Base-by-base conservation (phyloP, 1,140 invertebrate genomes). In the Neodiprion fabricii region DNA sequence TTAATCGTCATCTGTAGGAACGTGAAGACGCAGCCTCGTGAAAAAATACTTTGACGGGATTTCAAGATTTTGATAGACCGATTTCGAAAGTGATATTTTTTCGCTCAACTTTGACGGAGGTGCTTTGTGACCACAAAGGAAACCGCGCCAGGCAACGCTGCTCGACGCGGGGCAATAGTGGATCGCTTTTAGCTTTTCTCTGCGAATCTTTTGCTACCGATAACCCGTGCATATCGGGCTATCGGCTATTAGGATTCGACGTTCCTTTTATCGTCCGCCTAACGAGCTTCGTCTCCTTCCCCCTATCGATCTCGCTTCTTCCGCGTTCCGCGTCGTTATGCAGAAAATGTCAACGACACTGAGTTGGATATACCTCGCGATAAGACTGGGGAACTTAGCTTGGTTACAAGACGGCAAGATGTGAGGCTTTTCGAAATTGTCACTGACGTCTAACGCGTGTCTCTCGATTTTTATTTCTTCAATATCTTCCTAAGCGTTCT, bases 221-320 rank as follows among this genome's bases (percentile, higher is more conserved):
- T 4, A 61, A 61, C 53, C 53, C 53, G 53, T 14, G 53, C 53
- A 17, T 61, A 14, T 17, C 11, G 53, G 9, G 53, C 8, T 17
- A 61, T 61, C 53, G 53, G 53, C 53, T 61, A 61, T 61, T 61
- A 61, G 53, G n/a, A 61, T 61, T 61, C 53, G 53, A 61, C 28
- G 28, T 5, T 40, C 28, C 28, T 40, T 40, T 40, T 40, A 40
- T 40, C 28, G 5, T 5, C 28, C 28, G 28, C 28, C 28, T 40
- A 40, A 40, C 28, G 28, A 40, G 28, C 28, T 40, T 40, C 28
- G 2, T 40, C 5, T 40, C 28, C 28, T 40, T 40, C 2, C 28
- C 28, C n/a, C 2, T 2, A 40, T 40, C 53, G 53, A 61, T 61
- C 0, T 40, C 28, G 28, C 28, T 40, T 40, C 53, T 61, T 61